phyloP scores from a whole-genome alignment of 1,140 invertebrate genomes.

The Drosophila kurseongensis region DNA sequence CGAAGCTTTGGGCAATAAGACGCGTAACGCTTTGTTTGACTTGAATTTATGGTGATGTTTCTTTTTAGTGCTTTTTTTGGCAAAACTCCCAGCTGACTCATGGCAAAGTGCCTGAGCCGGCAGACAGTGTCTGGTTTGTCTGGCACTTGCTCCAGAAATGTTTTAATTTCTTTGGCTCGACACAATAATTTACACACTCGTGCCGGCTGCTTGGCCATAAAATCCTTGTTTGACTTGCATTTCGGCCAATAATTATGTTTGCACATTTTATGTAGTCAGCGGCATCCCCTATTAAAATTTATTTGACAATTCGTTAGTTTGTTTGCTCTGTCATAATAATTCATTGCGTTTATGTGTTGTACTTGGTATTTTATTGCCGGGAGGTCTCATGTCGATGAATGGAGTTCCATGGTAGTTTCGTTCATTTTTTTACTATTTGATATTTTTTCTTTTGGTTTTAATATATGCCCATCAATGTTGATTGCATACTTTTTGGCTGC shows the following conservation, averaged over 20 bases:
- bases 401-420: conserved; percentile 18
- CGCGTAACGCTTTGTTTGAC: conserved; percentile 79
- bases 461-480: conserved; percentile 72
- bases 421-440: conserved; percentile 28
- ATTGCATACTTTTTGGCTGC: conserved; percentile 42
- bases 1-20: conserved; percentile 40
- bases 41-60: conserved; percentile 80
- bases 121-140: conserved; percentile 55
- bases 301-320: conserved; percentile 59
- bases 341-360: conserved; percentile 44
- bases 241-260: conserved; percentile 63
- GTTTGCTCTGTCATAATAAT: conserved; percentile 43
- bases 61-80: conserved; percentile 43
- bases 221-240: conserved; percentile 60
- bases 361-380: conserved; percentile 37
- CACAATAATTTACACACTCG: conserved; percentile 59
- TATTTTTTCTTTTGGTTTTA: conserved; percentile 15
- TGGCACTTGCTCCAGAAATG: conserved; percentile 54
- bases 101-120: conserved; percentile 33
- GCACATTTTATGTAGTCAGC: conserved; percentile 45
- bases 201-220: conserved; percentile 42
- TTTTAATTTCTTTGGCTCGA: conserved; percentile 70
- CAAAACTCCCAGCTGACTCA: conserved; percentile 54
- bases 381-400: background rate
- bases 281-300: conserved; percentile 65